Conservation (phyloP, 1,140 invertebrate genomes). For the Reticulitermes speratus region DNA sequence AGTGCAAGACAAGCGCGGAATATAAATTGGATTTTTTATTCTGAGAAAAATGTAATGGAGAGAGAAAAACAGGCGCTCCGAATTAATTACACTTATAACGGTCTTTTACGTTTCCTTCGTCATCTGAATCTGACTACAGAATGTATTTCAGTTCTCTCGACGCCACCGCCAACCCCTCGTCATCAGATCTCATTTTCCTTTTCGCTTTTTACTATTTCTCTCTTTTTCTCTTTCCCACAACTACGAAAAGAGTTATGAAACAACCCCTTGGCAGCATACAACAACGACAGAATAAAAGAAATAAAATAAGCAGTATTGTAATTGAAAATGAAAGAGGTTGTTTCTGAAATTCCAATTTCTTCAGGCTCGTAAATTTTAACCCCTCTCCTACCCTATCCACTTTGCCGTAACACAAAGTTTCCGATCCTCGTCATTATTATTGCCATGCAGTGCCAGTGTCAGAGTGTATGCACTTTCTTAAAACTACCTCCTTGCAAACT, state of each 20-base stretch:
- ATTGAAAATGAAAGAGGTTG: conserved; percentile 4
- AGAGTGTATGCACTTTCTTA: neutral
- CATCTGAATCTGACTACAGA: conserved; percentile 5
- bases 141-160: neutral
- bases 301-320: neutral
- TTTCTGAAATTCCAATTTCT: conserved; percentile 19
- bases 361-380: conserved; percentile 12
- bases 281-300: neutral
- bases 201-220: neutral
- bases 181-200: neutral
- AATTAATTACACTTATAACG: neutral
- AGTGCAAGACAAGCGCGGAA: neutral
- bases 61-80: neutral
- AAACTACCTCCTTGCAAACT: too few relatives aligned
- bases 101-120: neutral
- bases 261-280: neutral
- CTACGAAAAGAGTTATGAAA: conserved; percentile 2
- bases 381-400: neutral
- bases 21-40: neutral
- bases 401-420: neutral
- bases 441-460: neutral
- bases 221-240: neutral
- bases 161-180: neutral
- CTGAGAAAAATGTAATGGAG: neutral
- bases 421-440: neutral